Evolutionary conservation across 2,113 vertebrate species (phyloP), one percentile per base, ranked within the genome.

Genomic region (Camelus dromedarius): DNA sequence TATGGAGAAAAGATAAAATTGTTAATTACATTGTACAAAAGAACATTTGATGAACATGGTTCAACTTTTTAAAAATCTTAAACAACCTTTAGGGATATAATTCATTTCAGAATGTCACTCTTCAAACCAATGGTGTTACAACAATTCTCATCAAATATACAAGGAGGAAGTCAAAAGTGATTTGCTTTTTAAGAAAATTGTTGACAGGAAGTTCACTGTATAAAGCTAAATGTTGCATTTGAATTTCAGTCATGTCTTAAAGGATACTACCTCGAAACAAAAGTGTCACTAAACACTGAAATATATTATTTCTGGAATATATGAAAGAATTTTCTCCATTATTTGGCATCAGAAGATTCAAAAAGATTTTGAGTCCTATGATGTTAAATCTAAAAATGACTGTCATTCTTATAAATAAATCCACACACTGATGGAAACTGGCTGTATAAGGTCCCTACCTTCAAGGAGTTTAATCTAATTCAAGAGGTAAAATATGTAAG

Each of bases 91-190:
- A 52, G 70, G 69, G 84, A 92, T 97, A 11, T 75, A 54, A 67
- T 42, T 85, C 79, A 69, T 66, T 0, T 48, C 89, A 92, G 28
- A 81, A 75, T 80, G 6, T 84, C 28, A 96, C 24, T 81, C 42
- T 75, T 42, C 46, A 86, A 67, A 26, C 48, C 19, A 19, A 32
- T 75, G 64, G 28, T 79, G 18, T 92, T 80, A 54, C 85, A 42
- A 79, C 72, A 89, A 85, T 81, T 92, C 38, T 96, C 58, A 75
- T 91, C 75, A 89, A 89, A 84, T 89, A 89, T 24, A 38, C 30
- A 92, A 92, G 54, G 15, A 54, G 14, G 16, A 94, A 60, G 66
- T 89, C 48, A 84, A 91, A 96, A 89, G 48, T 46, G 19, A 80
- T 94, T 94, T 94, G 8, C 32, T 22, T 87, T 70, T 88, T 80